Evolutionary conservation across 1,140 invertebrate species (phyloP), one percentile per base, ranked within the genome.

Genomic region (Nephotettix cincticeps): DNA sequence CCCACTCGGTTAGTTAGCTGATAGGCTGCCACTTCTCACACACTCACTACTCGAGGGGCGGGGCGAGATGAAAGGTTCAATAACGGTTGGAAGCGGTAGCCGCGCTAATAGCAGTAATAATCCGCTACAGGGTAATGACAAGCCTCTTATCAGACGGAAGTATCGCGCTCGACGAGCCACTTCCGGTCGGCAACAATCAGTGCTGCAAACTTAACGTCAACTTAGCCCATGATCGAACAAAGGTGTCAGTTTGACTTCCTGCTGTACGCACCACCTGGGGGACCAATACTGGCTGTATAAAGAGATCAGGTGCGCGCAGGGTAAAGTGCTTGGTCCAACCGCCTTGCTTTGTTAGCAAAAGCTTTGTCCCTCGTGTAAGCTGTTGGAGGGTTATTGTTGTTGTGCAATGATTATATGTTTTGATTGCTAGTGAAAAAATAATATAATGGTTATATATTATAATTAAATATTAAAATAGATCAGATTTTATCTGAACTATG

Each of bases 161-260:
- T 51, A 51, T 51, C 47, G 47, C 6, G 47, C 47, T n/a, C 47
- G 19, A 51, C 47, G 47, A 51, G 47, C 47, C 14, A n/a, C 47
- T 51, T 51, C 47, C 47, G 47, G 47, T 51, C 21, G 14, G 4
- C 32, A 36, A 36, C 32, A 36, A 36, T 36, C 32, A 36, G n/a
- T 17, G 47, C 21, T 51, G 47, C 47, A 19, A 51, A 51, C 47
- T 51, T 51, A 51, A 51, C 21, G 47, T 51, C 47, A 51, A 51
- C 47, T 51, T 51, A n/a, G 21, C n/a, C n/a, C n/a, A n/a, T 6
- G 36, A 6, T 40, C 6, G 47, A 51, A 51, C 47, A 51, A 51
- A 51, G 47, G 21, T 51, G 47, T 51, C 47, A 21, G 14, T 17
- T 51, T 51, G 47, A 51, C 47, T 51, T 51, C 47, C 47, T 51